Conservation (phyloP, 2,888 invertebrate species). For the Sphaerophoria taeniata region DNA sequence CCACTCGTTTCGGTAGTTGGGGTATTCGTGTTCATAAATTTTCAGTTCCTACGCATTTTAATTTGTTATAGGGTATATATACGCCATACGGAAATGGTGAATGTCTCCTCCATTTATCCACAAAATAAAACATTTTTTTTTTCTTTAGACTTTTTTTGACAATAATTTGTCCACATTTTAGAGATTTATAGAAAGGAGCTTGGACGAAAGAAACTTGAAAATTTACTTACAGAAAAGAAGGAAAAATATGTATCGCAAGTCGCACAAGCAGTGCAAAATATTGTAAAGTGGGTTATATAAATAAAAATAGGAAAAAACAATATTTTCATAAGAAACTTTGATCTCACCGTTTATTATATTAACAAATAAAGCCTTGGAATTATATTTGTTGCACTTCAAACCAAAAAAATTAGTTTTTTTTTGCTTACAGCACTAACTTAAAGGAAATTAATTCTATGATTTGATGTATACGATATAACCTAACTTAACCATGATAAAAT, state of each 20-base stretch:
- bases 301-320: constrained; percentile 51
- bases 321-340: constrained; percentile 46
- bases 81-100: constrained; percentile 15
- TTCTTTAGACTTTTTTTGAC: constrained; percentile 4
- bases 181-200: background rate
- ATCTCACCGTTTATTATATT: constrained; percentile 80
- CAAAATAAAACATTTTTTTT: constrained; percentile 9
- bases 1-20: constrained; percentile 3
- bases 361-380: constrained; percentile 78
- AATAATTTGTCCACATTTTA: background rate
- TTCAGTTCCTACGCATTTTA: constrained; percentile 52
- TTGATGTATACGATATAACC: constrained; percentile 83
- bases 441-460: constrained; percentile 83
- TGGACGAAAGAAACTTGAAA: background rate
- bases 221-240: background rate
- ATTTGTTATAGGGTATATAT: constrained; percentile 2
- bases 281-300: constrained; percentile 52
- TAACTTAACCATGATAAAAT: constrained; percentile 83
- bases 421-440: constrained; percentile 83
- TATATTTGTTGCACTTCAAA: constrained; percentile 81
- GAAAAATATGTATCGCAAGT: constrained; percentile 31
- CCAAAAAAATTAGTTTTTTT: constrained; percentile 82
- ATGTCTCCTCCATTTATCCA: constrained; percentile 2
- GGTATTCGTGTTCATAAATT: constrained; percentile 15
- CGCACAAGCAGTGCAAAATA: constrained; percentile 19